phyloP scores from a whole-genome alignment of 2,797 vertebrate species.

The Etheostoma perlongum region DNA sequence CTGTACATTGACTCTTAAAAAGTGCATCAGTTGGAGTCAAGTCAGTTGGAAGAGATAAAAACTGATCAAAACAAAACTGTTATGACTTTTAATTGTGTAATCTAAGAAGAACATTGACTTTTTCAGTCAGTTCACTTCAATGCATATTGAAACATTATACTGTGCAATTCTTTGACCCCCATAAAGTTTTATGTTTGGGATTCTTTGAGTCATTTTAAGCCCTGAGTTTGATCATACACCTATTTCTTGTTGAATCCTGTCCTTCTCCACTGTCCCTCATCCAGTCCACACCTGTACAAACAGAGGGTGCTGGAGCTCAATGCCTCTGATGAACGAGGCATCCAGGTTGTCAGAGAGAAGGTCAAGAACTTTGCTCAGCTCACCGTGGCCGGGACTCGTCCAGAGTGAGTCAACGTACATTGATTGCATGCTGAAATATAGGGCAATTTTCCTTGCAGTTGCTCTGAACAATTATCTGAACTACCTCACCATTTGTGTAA shows the following conservation, averaged over 20 bases:
- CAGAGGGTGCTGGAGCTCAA: slow-evolving; percentile 97
- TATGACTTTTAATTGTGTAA: too few relatives aligned
- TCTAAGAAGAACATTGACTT: too few relatives aligned
- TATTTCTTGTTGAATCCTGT: not conserved
- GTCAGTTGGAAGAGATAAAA: too few relatives aligned
- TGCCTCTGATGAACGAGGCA: slow-evolving; percentile 97
- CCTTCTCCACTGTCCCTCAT: not conserved
- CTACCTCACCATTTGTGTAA: not conserved
- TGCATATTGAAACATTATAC: too few relatives aligned
- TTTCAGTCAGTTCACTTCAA: too few relatives aligned
- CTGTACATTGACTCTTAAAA: too few relatives aligned
- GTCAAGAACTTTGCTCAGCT: slow-evolving; percentile 97
- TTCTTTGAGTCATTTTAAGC: too few relatives aligned
- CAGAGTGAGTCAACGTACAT: slow-evolving; percentile 88
- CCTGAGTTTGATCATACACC: not conserved
- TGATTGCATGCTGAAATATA: not conserved
- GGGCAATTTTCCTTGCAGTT: not conserved
- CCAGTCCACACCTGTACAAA: slow-evolving; percentile 91
- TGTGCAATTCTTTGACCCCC: too few relatives aligned
- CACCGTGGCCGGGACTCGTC: slow-evolving; percentile 90
- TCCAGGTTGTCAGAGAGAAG: slow-evolving; percentile 96
- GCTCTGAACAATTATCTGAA: not conserved
- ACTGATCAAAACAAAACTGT: too few relatives aligned
- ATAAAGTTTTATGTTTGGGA: too few relatives aligned
- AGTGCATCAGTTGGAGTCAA: too few relatives aligned